These are phyloP conservation scores for Macropodus opercularis DNA, from an alignment of 2,797 vertebrate genomes.

Conservation along the genomic window DNA sequence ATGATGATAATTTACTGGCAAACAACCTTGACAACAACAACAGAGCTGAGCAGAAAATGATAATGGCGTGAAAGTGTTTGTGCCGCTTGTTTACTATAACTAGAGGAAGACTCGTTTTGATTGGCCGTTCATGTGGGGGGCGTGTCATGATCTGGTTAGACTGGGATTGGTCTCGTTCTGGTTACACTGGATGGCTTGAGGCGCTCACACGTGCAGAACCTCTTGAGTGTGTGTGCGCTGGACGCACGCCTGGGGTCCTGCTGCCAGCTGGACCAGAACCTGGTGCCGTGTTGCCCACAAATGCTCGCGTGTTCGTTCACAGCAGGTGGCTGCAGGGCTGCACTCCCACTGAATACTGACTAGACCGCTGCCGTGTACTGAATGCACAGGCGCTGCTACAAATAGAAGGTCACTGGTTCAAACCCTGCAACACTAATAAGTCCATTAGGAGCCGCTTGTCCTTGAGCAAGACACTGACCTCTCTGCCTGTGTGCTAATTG, in stretches of 20 bases:
- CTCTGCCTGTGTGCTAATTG: not conserved
- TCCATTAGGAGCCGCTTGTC: not conserved
- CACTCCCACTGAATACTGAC: slow-evolving; percentile 26
- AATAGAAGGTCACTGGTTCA: slow-evolving; percentile 3
- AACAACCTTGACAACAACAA: too few species aligned
- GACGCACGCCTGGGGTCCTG: slow-evolving; percentile 26
- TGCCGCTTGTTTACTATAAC: not conserved
- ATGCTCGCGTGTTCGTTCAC: slow-evolving; percentile 33
- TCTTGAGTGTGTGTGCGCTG: slow-evolving; percentile 11
- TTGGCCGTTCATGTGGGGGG: too few species aligned
- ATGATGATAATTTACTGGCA: too few species aligned
- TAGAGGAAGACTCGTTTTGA: not conserved
- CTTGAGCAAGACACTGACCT: not conserved
- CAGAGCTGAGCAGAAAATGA: not conserved
- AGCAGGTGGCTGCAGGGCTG: slow-evolving; percentile 27
- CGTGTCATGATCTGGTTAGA: too few species aligned
- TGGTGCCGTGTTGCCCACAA: slow-evolving; percentile 44
- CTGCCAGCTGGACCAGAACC: slow-evolving; percentile 63
- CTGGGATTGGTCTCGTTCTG: too few species aligned
- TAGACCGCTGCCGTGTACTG: not conserved
- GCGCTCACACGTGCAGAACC: too few species aligned
- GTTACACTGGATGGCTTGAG: not conserved
- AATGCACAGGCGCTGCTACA: not conserved
- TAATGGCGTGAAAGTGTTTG: not conserved
- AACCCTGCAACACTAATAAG: not conserved